These are phyloP conservation scores for Heterocephalus glaber DNA, from an alignment of 2,113 vertebrate species.

Conservation along the genomic window DNA sequence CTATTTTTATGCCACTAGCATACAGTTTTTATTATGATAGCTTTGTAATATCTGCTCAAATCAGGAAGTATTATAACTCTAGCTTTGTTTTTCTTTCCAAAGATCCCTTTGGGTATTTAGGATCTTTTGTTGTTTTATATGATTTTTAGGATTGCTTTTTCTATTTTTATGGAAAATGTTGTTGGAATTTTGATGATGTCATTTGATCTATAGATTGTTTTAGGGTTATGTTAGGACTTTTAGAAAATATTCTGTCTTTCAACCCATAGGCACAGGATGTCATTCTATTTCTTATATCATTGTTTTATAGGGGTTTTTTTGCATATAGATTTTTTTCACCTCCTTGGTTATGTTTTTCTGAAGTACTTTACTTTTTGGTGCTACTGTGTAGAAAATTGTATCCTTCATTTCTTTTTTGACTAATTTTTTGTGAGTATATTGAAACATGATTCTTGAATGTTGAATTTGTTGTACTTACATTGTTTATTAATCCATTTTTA, in stretches of 20 bases:
- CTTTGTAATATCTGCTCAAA: neutral
- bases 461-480: neutral
- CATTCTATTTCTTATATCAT: neutral
- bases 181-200: neutral
- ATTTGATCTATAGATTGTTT: neutral
- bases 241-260: neutral
- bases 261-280: neutral
- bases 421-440: neutral
- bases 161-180: neutral
- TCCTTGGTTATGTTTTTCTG: neutral
- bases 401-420: neutral
- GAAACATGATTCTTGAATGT: neutral
- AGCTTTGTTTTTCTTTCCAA: neutral
- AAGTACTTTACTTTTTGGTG: neutral
- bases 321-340: neutral
- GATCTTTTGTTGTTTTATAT: neutral
- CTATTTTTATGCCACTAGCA: neutral
- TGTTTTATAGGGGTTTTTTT: neutral
- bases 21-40: neutral
- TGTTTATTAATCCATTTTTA: neutral
- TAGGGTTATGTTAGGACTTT: neutral
- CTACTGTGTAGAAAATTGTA: neutral
- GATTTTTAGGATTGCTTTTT: neutral
- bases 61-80: neutral
- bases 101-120: neutral